Percentiles rank a stretch among this genome's conserved stretches.
Evolutionary conservation across 1,140 invertebrate species (phyloP).

Genomic region (Trichonephila inaurata): DNA sequence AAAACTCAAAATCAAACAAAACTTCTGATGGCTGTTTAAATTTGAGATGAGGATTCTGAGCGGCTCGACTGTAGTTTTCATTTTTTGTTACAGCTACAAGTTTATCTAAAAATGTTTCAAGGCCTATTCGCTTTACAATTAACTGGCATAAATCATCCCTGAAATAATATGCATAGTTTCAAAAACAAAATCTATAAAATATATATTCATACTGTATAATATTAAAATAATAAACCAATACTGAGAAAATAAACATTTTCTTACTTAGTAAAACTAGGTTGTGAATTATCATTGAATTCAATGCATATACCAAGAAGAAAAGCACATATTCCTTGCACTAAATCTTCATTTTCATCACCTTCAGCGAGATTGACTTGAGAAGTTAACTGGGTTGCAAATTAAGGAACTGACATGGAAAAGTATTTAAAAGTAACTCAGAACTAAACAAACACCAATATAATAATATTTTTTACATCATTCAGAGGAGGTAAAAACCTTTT

Average conservation of each 20-base stretch:
- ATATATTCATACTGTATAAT: not conserved
- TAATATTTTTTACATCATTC: too few relatives aligned
- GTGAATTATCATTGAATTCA: conserved; percentile 94
- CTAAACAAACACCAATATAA: not conserved
- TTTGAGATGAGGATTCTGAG: conserved; percentile 94
- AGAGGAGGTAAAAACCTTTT: too few relatives aligned
- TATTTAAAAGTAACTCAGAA: not conserved
- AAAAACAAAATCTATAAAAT: not conserved
- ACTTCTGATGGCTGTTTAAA: conserved; percentile 89
- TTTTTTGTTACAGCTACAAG: conserved; percentile 92
- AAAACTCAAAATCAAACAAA: conserved; percentile 97
- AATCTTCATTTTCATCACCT: conserved; percentile 92
- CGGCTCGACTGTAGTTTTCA: conserved; percentile 93
- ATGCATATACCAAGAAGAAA: conserved; percentile 96
- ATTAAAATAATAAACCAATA: not conserved
- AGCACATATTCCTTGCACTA: conserved; percentile 95
- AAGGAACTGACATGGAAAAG: conserved; percentile 28
- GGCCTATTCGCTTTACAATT: conserved; percentile 93
- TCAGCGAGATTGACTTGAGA: conserved; percentile 85
- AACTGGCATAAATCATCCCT: conserved; percentile 91
- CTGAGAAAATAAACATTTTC: conserved; percentile 7
- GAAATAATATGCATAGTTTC: conserved; percentile 72
- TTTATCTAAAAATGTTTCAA: conserved; percentile 93
- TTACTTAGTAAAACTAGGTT: conserved; percentile 87
- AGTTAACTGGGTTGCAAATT: conserved; percentile 78